Base-by-base conservation (phyloP, 1,140 invertebrate species). In the Dinothrombium tinctorium region DNA sequence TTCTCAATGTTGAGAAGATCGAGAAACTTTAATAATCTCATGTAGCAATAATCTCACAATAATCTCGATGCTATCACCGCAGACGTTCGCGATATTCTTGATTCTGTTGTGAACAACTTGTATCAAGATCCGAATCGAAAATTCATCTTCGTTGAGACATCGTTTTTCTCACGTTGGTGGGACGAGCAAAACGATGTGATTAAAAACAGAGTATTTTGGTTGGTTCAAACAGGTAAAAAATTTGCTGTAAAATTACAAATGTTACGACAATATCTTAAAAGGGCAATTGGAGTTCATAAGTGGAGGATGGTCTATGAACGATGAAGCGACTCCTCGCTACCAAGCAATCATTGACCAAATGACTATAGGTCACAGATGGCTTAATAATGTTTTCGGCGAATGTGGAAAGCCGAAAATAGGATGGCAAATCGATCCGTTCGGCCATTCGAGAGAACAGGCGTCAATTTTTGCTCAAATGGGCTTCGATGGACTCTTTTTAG, bases 301-400 rank as follows among this genome's bases (percentile, higher is more conserved):
- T 0, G 89, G 87, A 3, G 89, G 87, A 21, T 96, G 87, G 87
- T 86, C 94, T 0, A 95, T 95, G 87, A 84, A 80, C 0, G 90
- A 96, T 52, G 90, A 96, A 63, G 89, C 89, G 0, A 86, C 79
- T 42, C 72, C 81, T 0, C 82, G 92, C 56, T 69, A 92, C 37
- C 92, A 79, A 53, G 74, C 83, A 15, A 83, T 95, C 68, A 59
- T 96, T 23, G 84, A 95, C 50, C 89, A 96, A 57, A 68, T 95
- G n/a, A 80, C 94, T 47, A 87, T 95, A 69, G 84, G 81, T 47
- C 82, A 90, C 52, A 76, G 83, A 53, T 90, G 82, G 81, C 54
- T 87, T 5, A 75, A 74, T 49, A 72, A 58, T 24, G 76, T 76
- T 54, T 56, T 95, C 8, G 74, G 56, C 78, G 71, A 44, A 66